These are phyloP conservation scores for Brachionus paranguensis DNA, from an alignment of 1,140 invertebrate species.

Conservation along the genomic window DNA sequence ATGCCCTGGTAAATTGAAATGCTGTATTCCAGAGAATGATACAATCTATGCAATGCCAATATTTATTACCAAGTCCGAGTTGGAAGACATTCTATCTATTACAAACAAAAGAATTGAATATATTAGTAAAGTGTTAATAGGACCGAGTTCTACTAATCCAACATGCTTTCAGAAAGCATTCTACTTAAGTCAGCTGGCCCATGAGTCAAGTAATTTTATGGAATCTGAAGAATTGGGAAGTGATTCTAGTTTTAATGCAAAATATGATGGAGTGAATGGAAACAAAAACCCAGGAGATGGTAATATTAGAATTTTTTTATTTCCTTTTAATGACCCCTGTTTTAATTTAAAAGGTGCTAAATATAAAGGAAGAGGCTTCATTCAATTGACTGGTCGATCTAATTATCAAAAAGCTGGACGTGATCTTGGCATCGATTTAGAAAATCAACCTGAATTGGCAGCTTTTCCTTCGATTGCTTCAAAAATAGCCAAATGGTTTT, in stretches of 20 bases:
- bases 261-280: not conserved
- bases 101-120: not conserved
- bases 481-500: not conserved
- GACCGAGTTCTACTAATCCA: not conserved
- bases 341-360: not conserved
- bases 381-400: not conserved
- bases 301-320: not conserved
- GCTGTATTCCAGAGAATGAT: not conserved
- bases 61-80: not conserved
- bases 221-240: not conserved
- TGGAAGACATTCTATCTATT: not conserved
- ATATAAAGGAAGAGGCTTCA: not conserved
- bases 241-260: not conserved
- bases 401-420: not conserved
- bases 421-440: not conserved
- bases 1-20: not conserved
- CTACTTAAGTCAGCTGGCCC: not conserved
- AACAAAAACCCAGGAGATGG: not conserved
- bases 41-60: not conserved
- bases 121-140: not conserved
- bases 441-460: not conserved
- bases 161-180: not conserved
- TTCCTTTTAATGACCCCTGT: not conserved
- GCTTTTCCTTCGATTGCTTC: not conserved
- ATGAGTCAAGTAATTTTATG: not conserved